phyloP scores from a whole-genome alignment of 1,140 invertebrate species.

The Chrysoperla carnea region DNA sequence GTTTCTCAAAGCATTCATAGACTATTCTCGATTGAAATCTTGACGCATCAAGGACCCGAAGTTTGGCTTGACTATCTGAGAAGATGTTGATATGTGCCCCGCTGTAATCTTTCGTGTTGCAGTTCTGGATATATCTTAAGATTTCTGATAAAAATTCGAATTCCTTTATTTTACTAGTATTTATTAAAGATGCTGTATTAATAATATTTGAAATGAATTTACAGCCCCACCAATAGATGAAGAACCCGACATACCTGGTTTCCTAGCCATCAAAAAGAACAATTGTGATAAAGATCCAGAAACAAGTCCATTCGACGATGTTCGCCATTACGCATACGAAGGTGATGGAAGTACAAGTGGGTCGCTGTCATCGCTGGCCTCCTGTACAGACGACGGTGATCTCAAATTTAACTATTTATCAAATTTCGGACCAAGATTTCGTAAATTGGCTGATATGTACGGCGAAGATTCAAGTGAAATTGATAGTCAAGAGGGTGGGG shows the following conservation, averaged over 20 bases:
- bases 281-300: constrained; percentile 79
- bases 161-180: too few relatives aligned
- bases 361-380: constrained; percentile 82
- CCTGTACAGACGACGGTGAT: constrained; percentile 87
- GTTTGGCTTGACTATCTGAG: too few relatives aligned
- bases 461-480: constrained; percentile 73
- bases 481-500: constrained; percentile 46
- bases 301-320: constrained; percentile 83
- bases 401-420: constrained; percentile 94
- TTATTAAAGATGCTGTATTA: too few relatives aligned
- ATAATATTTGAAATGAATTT: too few relatives aligned
- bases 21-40: too few relatives aligned
- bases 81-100: too few relatives aligned
- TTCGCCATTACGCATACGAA: constrained; percentile 91
- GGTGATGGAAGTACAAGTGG: constrained; percentile 86
- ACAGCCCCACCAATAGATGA: constrained; percentile 18
- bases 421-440: constrained; percentile 89
- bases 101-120: too few relatives aligned
- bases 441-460: constrained; percentile 95
- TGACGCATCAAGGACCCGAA: too few relatives aligned
- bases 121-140: too few relatives aligned
- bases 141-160: too few relatives aligned
- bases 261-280: constrained; percentile 76
- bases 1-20: too few relatives aligned
- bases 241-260: constrained; percentile 76